A percentile compares a stretch with the other conserved stretches of the same genome.
Conservation (phyloP, 2,797 vertebrate species). For the Chelonia mydas region DNA sequence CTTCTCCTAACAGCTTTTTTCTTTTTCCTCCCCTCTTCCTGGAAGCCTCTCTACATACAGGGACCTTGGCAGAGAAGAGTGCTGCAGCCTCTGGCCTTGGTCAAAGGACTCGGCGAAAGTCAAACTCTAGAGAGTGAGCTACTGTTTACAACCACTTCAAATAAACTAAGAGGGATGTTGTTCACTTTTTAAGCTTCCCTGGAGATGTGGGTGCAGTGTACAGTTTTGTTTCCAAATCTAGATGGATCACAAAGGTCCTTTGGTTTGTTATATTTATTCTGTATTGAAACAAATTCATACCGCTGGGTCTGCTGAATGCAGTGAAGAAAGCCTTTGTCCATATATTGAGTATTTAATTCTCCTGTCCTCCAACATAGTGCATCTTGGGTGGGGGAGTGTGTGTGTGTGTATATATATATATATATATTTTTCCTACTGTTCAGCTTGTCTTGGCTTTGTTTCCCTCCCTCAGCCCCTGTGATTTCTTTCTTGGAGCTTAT, state of each 20-base stretch:
- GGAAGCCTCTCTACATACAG: background rate
- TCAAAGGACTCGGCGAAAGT: no score
- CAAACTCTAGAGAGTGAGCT: no score
- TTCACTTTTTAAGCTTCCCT: background rate
- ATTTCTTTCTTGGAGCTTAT: fast-evolving
- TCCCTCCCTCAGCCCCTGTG: background rate
- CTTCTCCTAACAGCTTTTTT: background rate
- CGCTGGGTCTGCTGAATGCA: background rate
- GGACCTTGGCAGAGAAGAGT: background rate
- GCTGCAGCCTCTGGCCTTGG: background rate
- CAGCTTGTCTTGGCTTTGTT: background rate
- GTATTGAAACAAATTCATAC: background rate
- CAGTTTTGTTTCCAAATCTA: background rate
- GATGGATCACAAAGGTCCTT: background rate
- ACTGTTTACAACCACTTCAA: background rate
- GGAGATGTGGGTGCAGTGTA: background rate
- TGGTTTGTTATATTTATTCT: no score
- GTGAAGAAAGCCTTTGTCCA: background rate
- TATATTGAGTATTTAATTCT: background rate
- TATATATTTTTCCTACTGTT: background rate
- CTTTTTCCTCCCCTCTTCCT: no score
- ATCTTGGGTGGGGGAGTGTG: background rate
- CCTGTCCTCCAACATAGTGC: background rate
- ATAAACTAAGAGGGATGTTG: background rate
- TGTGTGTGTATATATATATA: no score